These are phyloP conservation scores for Parthenolecanium corni DNA, from an alignment of 2,888 invertebrate species.

Conservation along the genomic window DNA sequence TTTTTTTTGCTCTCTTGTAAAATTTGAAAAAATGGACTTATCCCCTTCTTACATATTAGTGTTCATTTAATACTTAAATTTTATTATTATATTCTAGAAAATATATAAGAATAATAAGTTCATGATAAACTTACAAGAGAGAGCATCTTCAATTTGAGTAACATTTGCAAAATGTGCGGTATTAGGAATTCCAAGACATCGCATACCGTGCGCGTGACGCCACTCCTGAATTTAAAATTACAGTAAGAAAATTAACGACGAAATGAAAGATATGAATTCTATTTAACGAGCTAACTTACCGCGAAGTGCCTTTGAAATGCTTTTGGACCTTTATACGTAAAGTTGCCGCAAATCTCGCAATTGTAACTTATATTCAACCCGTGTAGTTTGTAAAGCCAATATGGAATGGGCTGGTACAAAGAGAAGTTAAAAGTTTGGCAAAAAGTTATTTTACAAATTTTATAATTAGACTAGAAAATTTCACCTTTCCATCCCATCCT, in stretches of 20 bases:
- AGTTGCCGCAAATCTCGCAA: constrained; percentile 99
- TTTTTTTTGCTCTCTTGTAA: too few relatives aligned
- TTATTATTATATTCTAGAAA: too few relatives aligned
- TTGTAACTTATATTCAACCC: constrained; percentile 97
- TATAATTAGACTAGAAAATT: neutral
- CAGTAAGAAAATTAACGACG: constrained; percentile 31
- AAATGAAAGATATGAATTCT: neutral
- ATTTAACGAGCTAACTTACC: neutral
- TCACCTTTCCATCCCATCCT: constrained; percentile 89
- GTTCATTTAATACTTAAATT: too few relatives aligned
- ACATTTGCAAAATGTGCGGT: constrained; percentile 99
- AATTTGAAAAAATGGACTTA: too few relatives aligned
- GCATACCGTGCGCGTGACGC: constrained; percentile 46
- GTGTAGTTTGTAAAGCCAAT: constrained; percentile 98
- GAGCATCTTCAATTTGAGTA: constrained; percentile 94
- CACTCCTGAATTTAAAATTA: constrained; percentile 43
- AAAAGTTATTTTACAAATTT: neutral
- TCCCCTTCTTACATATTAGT: too few relatives aligned
- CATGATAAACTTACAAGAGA: constrained; percentile 46
- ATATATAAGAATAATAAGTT: too few relatives aligned
- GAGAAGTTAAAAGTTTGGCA: constrained; percentile 33
- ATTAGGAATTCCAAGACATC: constrained; percentile 94
- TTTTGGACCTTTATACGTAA: constrained; percentile 95
- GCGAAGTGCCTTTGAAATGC: constrained; percentile 99
- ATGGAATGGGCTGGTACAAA: constrained; percentile 57